A percentile compares a stretch with the other conserved stretches of the same genome.
Evolutionary conservation across 53 echinoderm and acorn worm species (phyloP).

Genomic region (Apostichopus leukothele): DNA sequence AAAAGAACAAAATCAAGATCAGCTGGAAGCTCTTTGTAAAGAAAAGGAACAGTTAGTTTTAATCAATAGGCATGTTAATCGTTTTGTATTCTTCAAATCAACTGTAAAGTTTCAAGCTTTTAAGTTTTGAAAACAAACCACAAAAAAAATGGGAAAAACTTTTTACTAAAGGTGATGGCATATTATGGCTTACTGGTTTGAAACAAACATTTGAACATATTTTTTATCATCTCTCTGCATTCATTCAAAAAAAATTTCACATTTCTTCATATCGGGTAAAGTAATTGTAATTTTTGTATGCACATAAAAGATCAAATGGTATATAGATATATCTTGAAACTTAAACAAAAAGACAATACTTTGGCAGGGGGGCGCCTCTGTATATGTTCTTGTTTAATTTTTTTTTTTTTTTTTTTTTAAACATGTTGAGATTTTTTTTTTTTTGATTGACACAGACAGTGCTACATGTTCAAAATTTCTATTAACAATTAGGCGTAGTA

Average conservation of each 20-base stretch:
- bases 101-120: not conserved
- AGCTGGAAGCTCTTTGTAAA: not conserved
- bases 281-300: conserved; percentile 48
- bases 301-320: conserved; percentile 48
- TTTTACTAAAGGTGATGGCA: conserved; percentile 15
- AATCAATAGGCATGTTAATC: not conserved
- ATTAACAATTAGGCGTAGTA: not conserved
- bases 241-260: conserved; percentile 26
- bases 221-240: conserved; percentile 28
- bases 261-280: conserved; percentile 40
- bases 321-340: conserved; percentile 46
- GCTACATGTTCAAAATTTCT: not conserved
- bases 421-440: not conserved
- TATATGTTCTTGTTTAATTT: not conserved
- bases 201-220: conserved; percentile 1
- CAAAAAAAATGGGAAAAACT: not conserved
- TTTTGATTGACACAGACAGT: conserved; percentile 11
- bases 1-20: not conserved
- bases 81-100: conserved; percentile 1
- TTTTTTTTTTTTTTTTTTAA: not conserved
- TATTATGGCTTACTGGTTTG: conserved; percentile 21
- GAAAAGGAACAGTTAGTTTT: not conserved
- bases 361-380: not conserved
- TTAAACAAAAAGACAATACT: not conserved
- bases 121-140: not conserved